Base-by-base conservation (phyloP, 2,888 invertebrate species). In the Drosophila affinis region DNA sequence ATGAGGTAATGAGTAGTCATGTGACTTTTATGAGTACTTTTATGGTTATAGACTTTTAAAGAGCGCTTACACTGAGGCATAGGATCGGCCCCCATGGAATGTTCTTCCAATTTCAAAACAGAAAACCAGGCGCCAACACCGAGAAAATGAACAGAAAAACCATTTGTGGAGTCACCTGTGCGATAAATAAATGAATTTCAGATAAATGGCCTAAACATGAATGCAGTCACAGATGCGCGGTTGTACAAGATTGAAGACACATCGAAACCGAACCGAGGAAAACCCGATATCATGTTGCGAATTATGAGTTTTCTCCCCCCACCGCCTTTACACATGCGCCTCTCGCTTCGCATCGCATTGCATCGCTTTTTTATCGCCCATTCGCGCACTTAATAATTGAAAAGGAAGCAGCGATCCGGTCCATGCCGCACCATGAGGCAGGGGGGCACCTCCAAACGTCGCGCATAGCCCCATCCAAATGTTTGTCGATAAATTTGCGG, bases 301-400 rank as follows among this genome's bases (percentile, higher is more conserved):
- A 79, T 82, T 83, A 83, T 83, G 83, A 85, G 74, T 77, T 52
- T 52, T 59, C 46, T 51, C 62, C 64, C 54, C 49, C 57, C 53
- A 17, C 39, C 76, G 65, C 62, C 55, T 29, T 49, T 47, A 71
- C 46, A 73, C 44, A 72, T 63, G 62, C 64, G 69, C 51, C 75
- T 67, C 51, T 77, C 57, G 70, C 56, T 3, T 32, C 9, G 29
- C 29, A 34, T 34, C 14, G 34, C 34, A 4, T 14, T 14, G 14
- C 39, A 39, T 65, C 45, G 52, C 51, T 75, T 60, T 73, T 88
- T 85, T 88, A 87, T 88, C 84, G 87, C 84, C 87, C 77, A 87
- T 87, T 88, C 81, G 81, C 75, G 87, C 84, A 89, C 89, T 90
- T 90, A 89, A 89, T 90, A 89, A 89, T 90, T 90, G 89, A 90